Conservation (phyloP, 2,113 vertebrate genomes). For the Laterallus jamaicensis region DNA sequence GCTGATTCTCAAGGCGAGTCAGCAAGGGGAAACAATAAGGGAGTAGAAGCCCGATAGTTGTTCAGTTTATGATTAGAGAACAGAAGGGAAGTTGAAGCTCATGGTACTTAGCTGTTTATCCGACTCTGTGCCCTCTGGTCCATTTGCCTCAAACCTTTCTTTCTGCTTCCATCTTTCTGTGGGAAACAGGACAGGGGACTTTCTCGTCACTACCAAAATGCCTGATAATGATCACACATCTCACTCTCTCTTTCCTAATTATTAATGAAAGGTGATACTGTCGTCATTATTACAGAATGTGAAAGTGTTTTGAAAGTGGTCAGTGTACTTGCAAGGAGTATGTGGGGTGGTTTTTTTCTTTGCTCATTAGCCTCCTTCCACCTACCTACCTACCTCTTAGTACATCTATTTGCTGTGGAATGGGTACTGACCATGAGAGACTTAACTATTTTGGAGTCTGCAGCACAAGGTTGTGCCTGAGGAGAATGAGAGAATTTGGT, state of each 20-base stretch:
- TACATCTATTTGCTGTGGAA: not conserved
- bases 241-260: rapidly evolving
- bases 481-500: not conserved
- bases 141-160: not conserved
- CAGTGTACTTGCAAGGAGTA: not conserved
- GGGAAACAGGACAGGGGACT: not conserved
- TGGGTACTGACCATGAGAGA: not conserved
- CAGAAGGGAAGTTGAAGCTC: not conserved
- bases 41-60: not conserved
- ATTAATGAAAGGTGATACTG: not conserved
- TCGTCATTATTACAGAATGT: not conserved
- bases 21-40: not conserved
- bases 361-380: not conserved
- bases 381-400: not conserved
- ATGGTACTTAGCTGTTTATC: not conserved
- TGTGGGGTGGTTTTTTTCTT: not conserved
- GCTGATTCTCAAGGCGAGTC: not conserved
- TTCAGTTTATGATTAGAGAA: not conserved
- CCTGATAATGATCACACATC: not conserved
- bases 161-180: not conserved
- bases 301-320: not conserved
- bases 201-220: not conserved
- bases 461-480: not conserved
- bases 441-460: not conserved
- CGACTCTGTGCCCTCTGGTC: not conserved